A percentile compares a stretch with the other conserved stretches of the same genome.
Conservation (phyloP, 2,797 vertebrate genomes). For the Austrolebias charrua region DNA sequence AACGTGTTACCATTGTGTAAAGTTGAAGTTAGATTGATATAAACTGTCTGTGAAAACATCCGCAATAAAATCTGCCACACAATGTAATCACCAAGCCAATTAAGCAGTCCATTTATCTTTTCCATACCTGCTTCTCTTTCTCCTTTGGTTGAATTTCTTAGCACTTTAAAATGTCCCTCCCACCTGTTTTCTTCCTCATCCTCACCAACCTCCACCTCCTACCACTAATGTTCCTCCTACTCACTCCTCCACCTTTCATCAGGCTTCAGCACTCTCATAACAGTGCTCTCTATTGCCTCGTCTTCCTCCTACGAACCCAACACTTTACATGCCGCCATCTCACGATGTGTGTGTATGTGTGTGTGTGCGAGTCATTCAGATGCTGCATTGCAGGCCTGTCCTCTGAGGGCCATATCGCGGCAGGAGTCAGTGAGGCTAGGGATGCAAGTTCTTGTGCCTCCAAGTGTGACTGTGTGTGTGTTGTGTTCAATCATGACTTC, state of each 20-base stretch:
- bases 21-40: slow-evolving; percentile 23
- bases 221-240: slow-evolving; percentile 56
- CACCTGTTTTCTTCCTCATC: slow-evolving; percentile 59
- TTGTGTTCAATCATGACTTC: slow-evolving; percentile 15
- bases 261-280: slow-evolving; percentile 50
- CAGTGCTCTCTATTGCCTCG: slow-evolving; percentile 50
- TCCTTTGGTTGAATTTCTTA: slow-evolving; percentile 52
- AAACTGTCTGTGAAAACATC: slow-evolving; percentile 24
- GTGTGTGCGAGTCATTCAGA: slow-evolving; percentile 68
- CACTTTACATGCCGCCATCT: slow-evolving; percentile 61
- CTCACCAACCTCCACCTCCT: slow-evolving; percentile 56
- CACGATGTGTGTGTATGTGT: slow-evolving; percentile 16
- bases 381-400: slow-evolving; percentile 82
- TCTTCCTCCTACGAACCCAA: slow-evolving; percentile 69
- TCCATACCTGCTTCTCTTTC: slow-evolving; percentile 32
- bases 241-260: slow-evolving; percentile 60
- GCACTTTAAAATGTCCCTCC: slow-evolving; percentile 56
- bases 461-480: slow-evolving; percentile 17
- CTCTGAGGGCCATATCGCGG: slow-evolving; percentile 65
- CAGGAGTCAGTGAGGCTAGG: slow-evolving; percentile 51
- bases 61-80: slow-evolving; percentile 22
- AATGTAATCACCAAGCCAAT: slow-evolving; percentile 34
- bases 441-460: slow-evolving; percentile 23
- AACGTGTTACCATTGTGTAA: slow-evolving; percentile 25
- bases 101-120: slow-evolving; percentile 43